Conservation (phyloP, 2,888 invertebrate genomes). For the Notocelia uddmanniana region DNA sequence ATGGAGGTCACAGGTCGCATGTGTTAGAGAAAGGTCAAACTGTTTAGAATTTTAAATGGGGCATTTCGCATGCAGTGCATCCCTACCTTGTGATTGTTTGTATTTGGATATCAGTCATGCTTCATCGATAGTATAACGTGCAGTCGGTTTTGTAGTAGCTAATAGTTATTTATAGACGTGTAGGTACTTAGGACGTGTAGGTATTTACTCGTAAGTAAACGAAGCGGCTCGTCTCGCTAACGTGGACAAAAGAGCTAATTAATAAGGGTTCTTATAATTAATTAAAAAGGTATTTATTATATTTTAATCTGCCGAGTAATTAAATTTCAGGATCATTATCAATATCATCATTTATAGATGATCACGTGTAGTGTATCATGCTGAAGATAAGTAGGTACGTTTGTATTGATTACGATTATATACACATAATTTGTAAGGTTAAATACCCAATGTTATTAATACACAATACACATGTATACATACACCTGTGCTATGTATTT, state of each 20-base stretch:
- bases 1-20: constrained; percentile 71
- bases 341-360: too few species aligned
- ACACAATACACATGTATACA: too few species aligned
- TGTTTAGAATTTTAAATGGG: constrained; percentile 59
- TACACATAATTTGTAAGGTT: too few species aligned
- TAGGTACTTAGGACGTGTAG: too few species aligned
- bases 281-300: too few species aligned
- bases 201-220: neutral
- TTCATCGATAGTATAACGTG: neutral
- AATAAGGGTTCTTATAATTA: neutral
- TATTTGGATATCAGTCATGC: constrained; percentile 48
- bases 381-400: too few species aligned
- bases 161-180: neutral
- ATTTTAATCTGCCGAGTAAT: neutral
- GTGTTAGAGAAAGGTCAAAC: constrained; percentile 68
- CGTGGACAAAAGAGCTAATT: neutral
- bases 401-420: too few species aligned
- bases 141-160: neutral
- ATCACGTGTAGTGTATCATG: too few species aligned
- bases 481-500: too few species aligned
- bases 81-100: constrained; percentile 55
- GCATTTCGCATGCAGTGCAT: constrained; percentile 54
- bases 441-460: too few species aligned
- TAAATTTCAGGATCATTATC: neutral
- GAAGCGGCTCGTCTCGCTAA: neutral